phyloP scores from a whole-genome alignment of 2,888 invertebrate species.

The Trichogramma evanescens region DNA sequence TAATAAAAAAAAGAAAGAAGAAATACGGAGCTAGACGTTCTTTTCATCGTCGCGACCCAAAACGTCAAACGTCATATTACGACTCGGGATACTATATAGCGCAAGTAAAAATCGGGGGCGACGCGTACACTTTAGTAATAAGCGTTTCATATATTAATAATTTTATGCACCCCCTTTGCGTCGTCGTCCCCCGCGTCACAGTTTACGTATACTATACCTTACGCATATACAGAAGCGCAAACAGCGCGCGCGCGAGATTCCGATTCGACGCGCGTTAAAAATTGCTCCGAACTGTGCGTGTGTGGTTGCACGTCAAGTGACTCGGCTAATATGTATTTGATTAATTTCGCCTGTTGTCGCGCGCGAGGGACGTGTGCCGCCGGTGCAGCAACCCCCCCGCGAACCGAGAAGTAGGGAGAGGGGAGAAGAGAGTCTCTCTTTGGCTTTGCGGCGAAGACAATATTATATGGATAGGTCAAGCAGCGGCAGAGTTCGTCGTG shows the following conservation, averaged over 20 bases:
- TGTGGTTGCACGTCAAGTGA: constrained; percentile 33
- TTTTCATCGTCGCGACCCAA: too few species aligned
- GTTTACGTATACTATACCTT: too few species aligned
- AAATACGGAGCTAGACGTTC: too few species aligned
- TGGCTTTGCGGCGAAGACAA: background rate
- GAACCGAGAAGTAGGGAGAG: background rate
- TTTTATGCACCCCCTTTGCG: constrained; percentile 37
- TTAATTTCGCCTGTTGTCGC: constrained; percentile 33
- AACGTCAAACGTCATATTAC: background rate
- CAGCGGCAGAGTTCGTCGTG: too few species aligned
- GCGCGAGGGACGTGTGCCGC: background rate
- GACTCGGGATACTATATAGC: background rate
- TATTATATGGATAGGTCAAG: too few species aligned
- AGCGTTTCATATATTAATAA: constrained; percentile 33
- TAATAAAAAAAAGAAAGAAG: background rate
- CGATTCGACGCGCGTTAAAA: constrained; percentile 35
- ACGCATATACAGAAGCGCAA: too few species aligned
- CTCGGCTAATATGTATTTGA: constrained; percentile 44
- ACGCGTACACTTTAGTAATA: background rate
- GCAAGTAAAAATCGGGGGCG: background rate
- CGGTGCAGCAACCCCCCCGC: too few species aligned
- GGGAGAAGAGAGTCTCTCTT: background rate
- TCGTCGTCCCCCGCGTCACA: background rate
- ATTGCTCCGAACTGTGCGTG: constrained; percentile 24
- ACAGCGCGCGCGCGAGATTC: constrained; percentile 31